Percentiles rank a stretch among this genome's conserved stretches.
These are phyloP conservation scores for Pherbina coryleti DNA, from an alignment of 2,888 invertebrate genomes.

Conservation along the genomic window DNA sequence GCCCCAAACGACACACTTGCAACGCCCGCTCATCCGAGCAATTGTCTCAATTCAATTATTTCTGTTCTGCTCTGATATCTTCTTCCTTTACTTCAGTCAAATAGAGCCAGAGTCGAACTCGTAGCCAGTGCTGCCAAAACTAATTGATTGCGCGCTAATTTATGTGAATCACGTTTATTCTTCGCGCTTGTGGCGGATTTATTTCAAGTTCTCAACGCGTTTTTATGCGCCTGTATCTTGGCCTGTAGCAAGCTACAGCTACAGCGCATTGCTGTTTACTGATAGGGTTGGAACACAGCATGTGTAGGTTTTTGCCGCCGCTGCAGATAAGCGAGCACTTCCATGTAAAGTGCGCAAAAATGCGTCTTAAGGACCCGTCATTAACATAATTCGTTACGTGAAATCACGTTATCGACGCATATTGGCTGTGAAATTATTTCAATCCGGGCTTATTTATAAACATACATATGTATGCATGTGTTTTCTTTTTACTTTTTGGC, in stretches of 20 bases:
- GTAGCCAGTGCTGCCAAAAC: constrained; percentile 33
- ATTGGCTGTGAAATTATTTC: too few species aligned
- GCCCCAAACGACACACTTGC: background rate
- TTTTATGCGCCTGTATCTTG: too few species aligned
- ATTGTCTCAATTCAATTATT: constrained; percentile 32
- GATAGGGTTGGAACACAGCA: background rate
- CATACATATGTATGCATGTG: too few species aligned
- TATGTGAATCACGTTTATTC: constrained; percentile 49
- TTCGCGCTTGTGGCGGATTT: constrained; percentile 10
- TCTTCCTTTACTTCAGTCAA: background rate
- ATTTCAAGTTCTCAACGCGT: background rate
- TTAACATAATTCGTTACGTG: constrained; percentile 45
- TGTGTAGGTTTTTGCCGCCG: background rate
- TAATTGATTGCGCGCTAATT: constrained; percentile 55
- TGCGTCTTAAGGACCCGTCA: constrained; percentile 33
- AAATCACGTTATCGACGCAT: background rate
- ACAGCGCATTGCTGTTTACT: background rate
- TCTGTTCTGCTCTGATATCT: background rate
- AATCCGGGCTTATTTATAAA: background rate
- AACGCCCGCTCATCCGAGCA: background rate
- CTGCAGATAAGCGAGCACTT: constrained; percentile 32
- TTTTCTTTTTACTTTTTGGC: background rate
- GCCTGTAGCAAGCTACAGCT: background rate
- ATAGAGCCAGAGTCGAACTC: too few species aligned
- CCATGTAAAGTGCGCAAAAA: constrained; percentile 30